Base-by-base conservation (phyloP, 2,113 vertebrate genomes). In the Actinemys pallida region DNA sequence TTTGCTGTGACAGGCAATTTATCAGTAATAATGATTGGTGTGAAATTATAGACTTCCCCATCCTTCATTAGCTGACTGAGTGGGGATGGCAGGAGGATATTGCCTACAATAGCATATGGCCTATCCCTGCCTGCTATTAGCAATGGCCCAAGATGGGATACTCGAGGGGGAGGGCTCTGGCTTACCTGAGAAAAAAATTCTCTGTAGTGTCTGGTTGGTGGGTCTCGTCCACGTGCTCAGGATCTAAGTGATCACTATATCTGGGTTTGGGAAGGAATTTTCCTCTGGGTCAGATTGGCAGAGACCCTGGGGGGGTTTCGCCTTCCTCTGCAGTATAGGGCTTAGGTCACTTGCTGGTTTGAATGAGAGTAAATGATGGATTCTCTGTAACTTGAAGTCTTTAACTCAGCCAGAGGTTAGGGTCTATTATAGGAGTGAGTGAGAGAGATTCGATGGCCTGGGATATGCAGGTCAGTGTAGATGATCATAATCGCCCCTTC, bases 31-130 rank as follows among this genome's bases (percentile, higher is more conserved):
- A 96, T 95, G 90, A 96, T 50, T 95, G 93, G 89, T 89, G 53
- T 56, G 91, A 97, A 97, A 97, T 96, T 95, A 96, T 75, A 95
- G 94, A 92, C 92, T 96, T 96, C 86, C 78, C 59, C 92, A 86
- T 95, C 88, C 90, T 95, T 90, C 84, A 69, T 87, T 93, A 88
- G 88, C 84, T 93, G 94, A 84, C 78, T 72, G 65, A 72, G 17
- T n/a, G n/a, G n/a, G n/a, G 65, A 39, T 39, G 65, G 8, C 35
- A 72, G 65, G 17, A 72, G 22, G 65, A 39, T 19, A 72, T 39
- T 72, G 35, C 65, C 65, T 39, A 39, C 65, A 72, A 10, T 62
- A 62, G 59, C 59, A 16, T 31, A 16, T 22, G n/a, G 9, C n/a
- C 19, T n/a, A 35, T 39, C n/a, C 19, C 9, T 8, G n/a, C 4